Evolutionary conservation across 2,797 vertebrate species (phyloP), one percentile per base, ranked within the genome.

Genomic region (Chelidonichthys spinosus): DNA sequence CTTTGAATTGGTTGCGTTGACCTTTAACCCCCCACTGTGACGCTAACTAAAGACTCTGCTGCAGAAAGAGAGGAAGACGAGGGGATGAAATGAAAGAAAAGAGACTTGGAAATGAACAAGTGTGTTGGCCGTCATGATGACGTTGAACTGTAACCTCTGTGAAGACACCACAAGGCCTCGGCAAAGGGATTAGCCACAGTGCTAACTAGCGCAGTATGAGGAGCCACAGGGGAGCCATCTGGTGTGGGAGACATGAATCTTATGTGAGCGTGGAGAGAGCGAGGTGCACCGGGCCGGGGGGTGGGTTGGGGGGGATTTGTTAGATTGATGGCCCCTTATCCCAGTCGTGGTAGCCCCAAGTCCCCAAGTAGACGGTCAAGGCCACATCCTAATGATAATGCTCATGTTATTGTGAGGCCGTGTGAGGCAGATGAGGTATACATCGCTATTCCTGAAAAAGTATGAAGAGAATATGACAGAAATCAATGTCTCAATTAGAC

Each of bases 131-230:
- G 25, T 0, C 8, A 56, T 49, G 64, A 82, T 74, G 79, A 76
- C 17, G 11, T 68, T 69, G 72, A 86, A 63, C 84, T 61, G 40
- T 78, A 35, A 66, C 81, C 81, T 49, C 68, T 18, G 56, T 6
- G 10, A 37, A 32, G 70, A 69, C 67, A 13, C 50, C 9, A 0
- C 36, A 0, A 64, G 42, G 63, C 37, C 62, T 62, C 13, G 9
- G 79, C 75, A 83, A 79, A 79, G 53, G 9, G 82, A 79, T 79
- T 79, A 88, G 80, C 75, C 64, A 32, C 63, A 1, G 43, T 53
- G 76, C 79, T 88, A 86, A 73, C 77, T 47, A 56, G 73, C 40
- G 10, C 44, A 10, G 68, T 32, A 59, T 17, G 52, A 82, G 70
- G 52, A 82, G 70, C 69, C 77, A 74, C 74, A 11, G 50, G 80